Conservation (phyloP, 1,140 invertebrate species). For the Akabosia matsudoensis region DNA sequence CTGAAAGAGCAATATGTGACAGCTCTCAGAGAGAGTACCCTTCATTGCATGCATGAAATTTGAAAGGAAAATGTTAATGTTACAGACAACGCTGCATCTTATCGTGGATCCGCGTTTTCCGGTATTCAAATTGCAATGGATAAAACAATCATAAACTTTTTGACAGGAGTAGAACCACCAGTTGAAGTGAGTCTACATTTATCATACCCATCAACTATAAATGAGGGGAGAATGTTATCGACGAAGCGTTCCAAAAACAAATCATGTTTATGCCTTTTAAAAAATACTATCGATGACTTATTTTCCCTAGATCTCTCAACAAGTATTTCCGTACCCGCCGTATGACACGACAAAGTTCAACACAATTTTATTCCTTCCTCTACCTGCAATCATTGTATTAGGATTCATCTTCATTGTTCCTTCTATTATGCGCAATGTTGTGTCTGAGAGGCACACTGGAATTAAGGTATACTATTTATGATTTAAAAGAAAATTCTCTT, state of each 20-base stretch:
- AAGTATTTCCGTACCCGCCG: slow-evolving; percentile 36
- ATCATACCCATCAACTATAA: no score
- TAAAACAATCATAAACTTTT: slow-evolving; percentile 11
- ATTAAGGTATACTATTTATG: no score
- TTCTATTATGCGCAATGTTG: slow-evolving; percentile 30
- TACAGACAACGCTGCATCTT: slow-evolving; percentile 8
- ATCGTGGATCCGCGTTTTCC: background rate
- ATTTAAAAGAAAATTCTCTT: no score
- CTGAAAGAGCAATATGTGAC: background rate
- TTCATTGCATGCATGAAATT: background rate
- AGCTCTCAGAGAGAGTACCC: no score
- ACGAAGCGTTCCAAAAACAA: no score
- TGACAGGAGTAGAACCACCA: background rate
- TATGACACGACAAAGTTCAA: slow-evolving; percentile 26
- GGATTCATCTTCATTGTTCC: slow-evolving; percentile 39
- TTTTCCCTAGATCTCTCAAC: slow-evolving; percentile 24
- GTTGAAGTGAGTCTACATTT: background rate
- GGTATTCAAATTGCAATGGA: slow-evolving; percentile 22
- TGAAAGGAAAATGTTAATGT: background rate
- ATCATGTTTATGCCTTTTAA: no score
- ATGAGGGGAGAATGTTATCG: no score
- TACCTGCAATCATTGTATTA: slow-evolving; percentile 28
- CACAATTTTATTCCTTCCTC: slow-evolving; percentile 13
- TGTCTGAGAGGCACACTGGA: slow-evolving; percentile 39
- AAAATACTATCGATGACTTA: no score